Conservation (phyloP, 2,888 invertebrate species). For the Zelleria hepariella region DNA sequence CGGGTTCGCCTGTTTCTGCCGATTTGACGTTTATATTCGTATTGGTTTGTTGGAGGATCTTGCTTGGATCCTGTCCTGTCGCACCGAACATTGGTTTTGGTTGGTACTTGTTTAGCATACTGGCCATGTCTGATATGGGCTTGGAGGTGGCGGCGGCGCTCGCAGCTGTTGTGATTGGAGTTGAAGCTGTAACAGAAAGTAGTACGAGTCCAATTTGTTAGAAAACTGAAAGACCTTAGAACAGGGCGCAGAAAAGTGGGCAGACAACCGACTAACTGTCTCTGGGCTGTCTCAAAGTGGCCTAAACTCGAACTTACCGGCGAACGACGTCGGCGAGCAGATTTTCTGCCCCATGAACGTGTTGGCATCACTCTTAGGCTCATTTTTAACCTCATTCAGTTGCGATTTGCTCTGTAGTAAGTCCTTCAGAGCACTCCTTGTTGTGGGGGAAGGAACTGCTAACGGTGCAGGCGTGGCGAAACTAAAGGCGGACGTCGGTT, state of each 20-base stretch:
- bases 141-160: neutral
- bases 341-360: conserved; percentile 58
- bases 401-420: conserved; percentile 35
- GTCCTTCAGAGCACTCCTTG: conserved; percentile 43
- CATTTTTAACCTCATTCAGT: conserved; percentile 25
- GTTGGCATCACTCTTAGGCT: conserved; percentile 32
- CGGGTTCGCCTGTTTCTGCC: conserved; percentile 50
- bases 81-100: neutral
- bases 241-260: no score
- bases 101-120: neutral
- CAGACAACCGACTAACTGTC: no score
- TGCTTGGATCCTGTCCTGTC: neutral
- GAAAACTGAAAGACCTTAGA: no score
- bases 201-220: no score
- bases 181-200: conserved; percentile 1
- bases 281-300: neutral
- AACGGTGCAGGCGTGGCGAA: conserved; percentile 11
- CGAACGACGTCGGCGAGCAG: conserved; percentile 47
- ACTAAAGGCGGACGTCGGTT: conserved; percentile 6
- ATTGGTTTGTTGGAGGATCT: neutral
- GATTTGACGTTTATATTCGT: conserved; percentile 32
- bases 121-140: neutral
- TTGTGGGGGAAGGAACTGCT: conserved; percentile 19
- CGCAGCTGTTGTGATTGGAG: no score
- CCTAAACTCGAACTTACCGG: conserved; percentile 28